Conservation (phyloP, 1,140 invertebrate genomes). For the Steinernema feltiae region DNA sequence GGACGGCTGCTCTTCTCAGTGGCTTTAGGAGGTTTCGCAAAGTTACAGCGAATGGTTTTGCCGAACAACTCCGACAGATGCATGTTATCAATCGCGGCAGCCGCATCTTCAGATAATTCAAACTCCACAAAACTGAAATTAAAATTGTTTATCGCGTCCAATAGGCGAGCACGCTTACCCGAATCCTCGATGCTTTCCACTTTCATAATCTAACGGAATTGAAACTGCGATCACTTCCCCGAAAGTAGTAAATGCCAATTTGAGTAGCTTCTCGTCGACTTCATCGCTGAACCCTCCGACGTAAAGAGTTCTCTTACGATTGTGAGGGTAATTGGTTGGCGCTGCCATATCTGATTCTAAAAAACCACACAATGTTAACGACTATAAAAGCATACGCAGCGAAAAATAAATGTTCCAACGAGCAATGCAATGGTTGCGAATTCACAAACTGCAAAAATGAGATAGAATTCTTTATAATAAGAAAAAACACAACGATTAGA, state of each 20-base stretch:
- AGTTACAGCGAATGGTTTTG: conserved; percentile 80
- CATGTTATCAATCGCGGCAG: conserved; percentile 98
- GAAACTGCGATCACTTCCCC: conserved; percentile 94
- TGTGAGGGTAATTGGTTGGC: conserved; percentile 52
- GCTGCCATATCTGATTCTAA: neutral
- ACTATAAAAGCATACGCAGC: neutral
- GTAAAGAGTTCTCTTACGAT: conserved; percentile 53
- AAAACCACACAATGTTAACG: neutral
- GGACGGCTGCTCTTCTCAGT: conserved; percentile 56
- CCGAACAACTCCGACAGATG: conserved; percentile 97
- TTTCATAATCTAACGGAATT: conserved; percentile 95
- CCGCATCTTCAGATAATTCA: conserved; percentile 78
- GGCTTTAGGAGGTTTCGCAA: conserved; percentile 85
- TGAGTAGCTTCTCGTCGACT: conserved; percentile 76
- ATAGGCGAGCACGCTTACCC: conserved; percentile 41
- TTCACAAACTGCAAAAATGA: too few relatives aligned
- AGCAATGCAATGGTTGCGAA: too few relatives aligned
- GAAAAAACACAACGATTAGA: neutral
- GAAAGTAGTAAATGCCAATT: conserved; percentile 85
- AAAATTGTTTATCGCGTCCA: conserved; percentile 75
- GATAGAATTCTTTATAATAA: too few relatives aligned
- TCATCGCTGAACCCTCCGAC: conserved; percentile 87
- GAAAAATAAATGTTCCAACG: neutral
- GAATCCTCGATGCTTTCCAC: conserved; percentile 59
- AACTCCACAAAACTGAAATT: conserved; percentile 94